Conservation (phyloP, 2,888 invertebrate species). For the Calameuta idolon region DNA sequence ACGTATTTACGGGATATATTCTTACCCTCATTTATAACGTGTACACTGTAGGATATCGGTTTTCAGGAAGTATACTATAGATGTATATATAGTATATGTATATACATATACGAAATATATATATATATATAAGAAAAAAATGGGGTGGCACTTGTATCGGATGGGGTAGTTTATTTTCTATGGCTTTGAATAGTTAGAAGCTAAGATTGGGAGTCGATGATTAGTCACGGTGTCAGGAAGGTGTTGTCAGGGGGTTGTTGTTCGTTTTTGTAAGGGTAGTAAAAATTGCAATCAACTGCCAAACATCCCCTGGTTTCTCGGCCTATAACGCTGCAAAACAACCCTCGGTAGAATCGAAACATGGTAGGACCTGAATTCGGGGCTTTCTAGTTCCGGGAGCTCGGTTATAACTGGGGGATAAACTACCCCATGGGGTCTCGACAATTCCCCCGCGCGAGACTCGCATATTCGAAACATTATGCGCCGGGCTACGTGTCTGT, state of each 20-base stretch:
- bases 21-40: neutral
- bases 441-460: slow-evolving; percentile 27
- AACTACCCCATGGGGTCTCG: slow-evolving; percentile 36
- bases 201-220: neutral
- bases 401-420: slow-evolving; percentile 7
- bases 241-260: neutral
- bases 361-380: neutral
- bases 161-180: neutral
- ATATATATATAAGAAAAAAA: neutral
- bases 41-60: neutral
- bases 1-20: neutral
- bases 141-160: neutral
- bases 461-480: slow-evolving; percentile 47
- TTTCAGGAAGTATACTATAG: neutral
- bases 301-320: slow-evolving; percentile 27
- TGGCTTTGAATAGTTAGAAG: neutral
- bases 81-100: neutral
- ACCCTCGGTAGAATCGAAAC: neutral
- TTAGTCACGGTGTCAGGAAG: slow-evolving; percentile 9
- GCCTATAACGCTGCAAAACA: slow-evolving; percentile 12
- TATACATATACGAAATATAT: neutral
- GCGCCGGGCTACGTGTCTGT: slow-evolving; percentile 27
- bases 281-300: slow-evolving; percentile 37
- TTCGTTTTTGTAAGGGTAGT: slow-evolving; percentile 10
- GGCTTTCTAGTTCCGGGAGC: slow-evolving; percentile 12